phyloP scores from a whole-genome alignment of 2,797 vertebrate genomes.

The Cryptoprocta ferox region DNA sequence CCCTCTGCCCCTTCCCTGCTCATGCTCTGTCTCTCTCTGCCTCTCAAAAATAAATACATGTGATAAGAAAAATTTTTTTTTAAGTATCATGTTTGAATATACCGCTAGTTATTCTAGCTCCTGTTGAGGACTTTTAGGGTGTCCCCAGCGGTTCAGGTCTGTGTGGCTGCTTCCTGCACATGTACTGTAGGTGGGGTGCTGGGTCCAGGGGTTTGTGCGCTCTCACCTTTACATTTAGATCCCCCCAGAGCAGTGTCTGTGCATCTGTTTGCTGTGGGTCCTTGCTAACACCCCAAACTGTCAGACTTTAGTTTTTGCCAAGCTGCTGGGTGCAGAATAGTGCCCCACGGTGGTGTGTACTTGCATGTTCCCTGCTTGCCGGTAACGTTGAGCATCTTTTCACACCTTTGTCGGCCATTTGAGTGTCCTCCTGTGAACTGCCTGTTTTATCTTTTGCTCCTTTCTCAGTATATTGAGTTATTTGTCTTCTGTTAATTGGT shows the following conservation, averaged over 20 bases:
- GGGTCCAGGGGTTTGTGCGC: not conserved
- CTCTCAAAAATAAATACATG: too few relatives aligned
- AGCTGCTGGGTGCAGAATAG: not conserved
- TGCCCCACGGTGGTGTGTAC: accelerated
- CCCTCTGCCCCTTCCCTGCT: too few relatives aligned
- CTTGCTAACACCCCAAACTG: not conserved
- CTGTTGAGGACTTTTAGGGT: not conserved
- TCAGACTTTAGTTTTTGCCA: not conserved
- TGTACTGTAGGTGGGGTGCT: accelerated
- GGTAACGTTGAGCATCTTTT: not conserved
- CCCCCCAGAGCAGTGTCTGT: not conserved
- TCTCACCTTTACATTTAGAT: not conserved
- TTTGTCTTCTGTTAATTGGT: not conserved
- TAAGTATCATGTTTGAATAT: not conserved
- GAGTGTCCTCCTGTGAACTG: not conserved
- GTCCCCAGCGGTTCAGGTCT: too few relatives aligned
- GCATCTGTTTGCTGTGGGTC: not conserved
- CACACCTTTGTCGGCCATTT: not conserved
- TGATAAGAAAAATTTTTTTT: not conserved
- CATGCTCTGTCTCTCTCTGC: too few relatives aligned
- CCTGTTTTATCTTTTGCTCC: not conserved
- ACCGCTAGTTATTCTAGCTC: not conserved
- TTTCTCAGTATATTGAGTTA: not conserved
- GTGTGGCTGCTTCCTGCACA: not conserved
- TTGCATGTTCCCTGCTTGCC: not conserved